Conservation (phyloP, 2,113 vertebrate species). For the Takifugu bimaculatus region DNA sequence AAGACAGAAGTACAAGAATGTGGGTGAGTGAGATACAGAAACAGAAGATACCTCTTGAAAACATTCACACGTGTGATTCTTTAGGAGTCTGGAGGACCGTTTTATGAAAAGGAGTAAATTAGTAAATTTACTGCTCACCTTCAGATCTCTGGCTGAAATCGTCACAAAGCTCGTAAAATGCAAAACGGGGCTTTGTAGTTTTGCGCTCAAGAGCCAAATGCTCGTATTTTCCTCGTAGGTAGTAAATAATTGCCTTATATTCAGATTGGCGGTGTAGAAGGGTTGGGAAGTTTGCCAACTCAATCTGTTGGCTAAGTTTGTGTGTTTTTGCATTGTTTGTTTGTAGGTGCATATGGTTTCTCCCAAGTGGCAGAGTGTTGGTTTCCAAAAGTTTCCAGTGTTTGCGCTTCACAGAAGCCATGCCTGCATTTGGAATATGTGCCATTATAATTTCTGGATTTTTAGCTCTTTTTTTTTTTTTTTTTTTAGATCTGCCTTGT, state of each 20-base stretch:
- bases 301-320: slow-evolving; percentile 42
- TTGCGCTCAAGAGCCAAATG: slow-evolving; percentile 40
- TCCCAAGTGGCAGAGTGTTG: slow-evolving; percentile 28
- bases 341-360: slow-evolving; percentile 41
- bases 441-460: slow-evolving; percentile 53
- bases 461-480: slow-evolving; percentile 42
- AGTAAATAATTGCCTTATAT: slow-evolving; percentile 35
- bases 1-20: background rate
- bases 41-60: slow-evolving; percentile 51
- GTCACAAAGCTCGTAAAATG: slow-evolving; percentile 42
- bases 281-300: slow-evolving; percentile 42
- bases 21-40: slow-evolving; percentile 22
- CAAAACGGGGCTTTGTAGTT: slow-evolving; percentile 45
- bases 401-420: slow-evolving; percentile 26
- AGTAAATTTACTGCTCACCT: slow-evolving; percentile 37
- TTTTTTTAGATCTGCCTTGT: slow-evolving; percentile 2
- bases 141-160: slow-evolving; percentile 44
- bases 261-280: slow-evolving; percentile 37
- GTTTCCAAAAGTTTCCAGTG: slow-evolving; percentile 41
- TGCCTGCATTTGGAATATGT: slow-evolving; percentile 38
- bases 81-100: slow-evolving; percentile 45
- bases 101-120: slow-evolving; percentile 22
- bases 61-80: slow-evolving; percentile 55
- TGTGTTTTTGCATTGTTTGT: slow-evolving; percentile 46
- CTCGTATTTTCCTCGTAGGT: slow-evolving; percentile 34